phyloP scores from a whole-genome alignment of 2,797 vertebrate genomes.

The Siniperca scherzeri region DNA sequence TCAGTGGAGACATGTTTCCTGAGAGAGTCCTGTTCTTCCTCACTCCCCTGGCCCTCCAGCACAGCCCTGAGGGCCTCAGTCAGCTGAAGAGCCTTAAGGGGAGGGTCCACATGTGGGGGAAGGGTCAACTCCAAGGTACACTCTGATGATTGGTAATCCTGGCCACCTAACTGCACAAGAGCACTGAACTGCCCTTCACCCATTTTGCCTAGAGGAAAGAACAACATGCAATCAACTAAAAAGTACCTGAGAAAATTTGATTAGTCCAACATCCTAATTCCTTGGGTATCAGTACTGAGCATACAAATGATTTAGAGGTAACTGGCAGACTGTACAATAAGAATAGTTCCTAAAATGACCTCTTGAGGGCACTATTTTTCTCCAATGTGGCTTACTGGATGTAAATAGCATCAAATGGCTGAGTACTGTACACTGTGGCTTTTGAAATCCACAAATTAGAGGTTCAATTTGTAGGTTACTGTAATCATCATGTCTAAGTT shows the following conservation, averaged over 20 bases:
- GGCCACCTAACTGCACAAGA: constrained; percentile 69
- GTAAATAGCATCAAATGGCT: constrained; percentile 52
- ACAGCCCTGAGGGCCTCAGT: constrained; percentile 88
- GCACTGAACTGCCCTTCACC: constrained; percentile 80
- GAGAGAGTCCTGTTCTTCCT: constrained; percentile 84
- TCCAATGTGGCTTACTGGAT: constrained; percentile 14
- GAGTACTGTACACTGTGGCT: constrained; percentile 14
- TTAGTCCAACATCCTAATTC: not conserved
- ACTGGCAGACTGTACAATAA: not conserved
- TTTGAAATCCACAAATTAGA: constrained; percentile 66
- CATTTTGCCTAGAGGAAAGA: constrained; percentile 83
- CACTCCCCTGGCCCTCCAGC: constrained; percentile 85
- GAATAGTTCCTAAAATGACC: constrained; percentile 38
- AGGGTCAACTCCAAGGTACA: constrained; percentile 44
- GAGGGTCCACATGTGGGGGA: constrained; percentile 78
- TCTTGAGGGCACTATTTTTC: constrained; percentile 56
- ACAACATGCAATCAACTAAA: constrained; percentile 24
- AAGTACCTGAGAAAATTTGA: not conserved
- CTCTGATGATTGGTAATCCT: constrained; percentile 35
- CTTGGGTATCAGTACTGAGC: not conserved
- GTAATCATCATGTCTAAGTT: constrained; percentile 41
- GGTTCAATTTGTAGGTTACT: constrained; percentile 46
- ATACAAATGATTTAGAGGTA: not conserved
- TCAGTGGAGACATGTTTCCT: constrained; percentile 86
- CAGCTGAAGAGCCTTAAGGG: constrained; percentile 87